A percentile compares a stretch with the other conserved stretches of the same genome.
Evolutionary conservation across 2,888 invertebrate species (phyloP).

Genomic region (Phragmatobia fuliginosa): DNA sequence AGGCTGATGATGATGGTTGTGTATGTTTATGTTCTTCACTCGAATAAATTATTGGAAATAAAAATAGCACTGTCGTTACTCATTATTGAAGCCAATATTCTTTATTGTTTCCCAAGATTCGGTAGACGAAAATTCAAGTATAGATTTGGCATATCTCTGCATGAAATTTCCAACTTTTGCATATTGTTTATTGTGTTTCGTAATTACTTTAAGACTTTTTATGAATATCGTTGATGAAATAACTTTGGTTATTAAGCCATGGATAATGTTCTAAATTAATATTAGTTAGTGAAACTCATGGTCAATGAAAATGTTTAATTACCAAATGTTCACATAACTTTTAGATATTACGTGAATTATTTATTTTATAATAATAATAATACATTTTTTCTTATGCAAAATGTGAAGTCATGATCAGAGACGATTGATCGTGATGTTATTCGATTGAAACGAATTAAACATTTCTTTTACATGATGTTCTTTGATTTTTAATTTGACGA

Average conservation of each 20-base stretch:
- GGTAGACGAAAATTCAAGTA: background rate
- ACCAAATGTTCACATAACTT: background rate
- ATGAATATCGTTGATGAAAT: background rate
- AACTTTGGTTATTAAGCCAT: background rate
- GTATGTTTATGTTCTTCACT: no score
- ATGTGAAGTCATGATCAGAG: conserved; percentile 32
- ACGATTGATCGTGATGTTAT: conserved; percentile 30
- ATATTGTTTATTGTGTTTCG: no score
- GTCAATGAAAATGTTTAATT: background rate
- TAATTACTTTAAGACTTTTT: background rate
- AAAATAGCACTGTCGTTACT: no score
- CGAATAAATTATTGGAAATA: no score
- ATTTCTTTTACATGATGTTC: conserved; percentile 16
- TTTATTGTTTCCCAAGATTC: no score
- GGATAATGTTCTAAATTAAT: background rate
- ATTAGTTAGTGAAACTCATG: background rate
- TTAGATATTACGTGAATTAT: conserved; percentile 4
- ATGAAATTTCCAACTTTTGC: no score
- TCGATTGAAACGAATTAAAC: conserved; percentile 32
- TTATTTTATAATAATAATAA: conserved; percentile 18
- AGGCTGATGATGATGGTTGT: no score
- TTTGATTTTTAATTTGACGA: background rate
- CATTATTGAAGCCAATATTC: no score
- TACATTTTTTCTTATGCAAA: conserved; percentile 31
- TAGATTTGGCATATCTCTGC: background rate